Evolutionary conservation across 1,140 invertebrate species (phyloP).

Genomic region (Drosophila santomea): DNA sequence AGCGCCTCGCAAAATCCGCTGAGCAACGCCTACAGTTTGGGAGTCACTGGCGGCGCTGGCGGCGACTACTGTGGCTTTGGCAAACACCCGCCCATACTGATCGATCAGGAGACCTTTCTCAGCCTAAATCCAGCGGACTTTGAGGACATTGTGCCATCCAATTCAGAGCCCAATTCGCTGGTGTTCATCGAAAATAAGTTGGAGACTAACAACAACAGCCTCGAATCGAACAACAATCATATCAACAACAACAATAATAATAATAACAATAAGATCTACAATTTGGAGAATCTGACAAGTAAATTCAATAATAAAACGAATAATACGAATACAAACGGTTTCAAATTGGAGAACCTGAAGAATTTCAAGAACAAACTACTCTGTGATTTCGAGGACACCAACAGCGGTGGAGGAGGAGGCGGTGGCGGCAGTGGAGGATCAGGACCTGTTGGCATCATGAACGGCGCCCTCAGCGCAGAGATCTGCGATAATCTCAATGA

Average conservation of each 20-base stretch:
- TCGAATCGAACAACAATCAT: constrained; percentile 62
- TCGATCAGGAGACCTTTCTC: constrained; percentile 83
- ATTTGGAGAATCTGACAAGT: constrained; percentile 75
- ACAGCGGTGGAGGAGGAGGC: constrained; percentile 7
- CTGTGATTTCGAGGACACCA: constrained; percentile 78
- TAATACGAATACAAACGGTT: constrained; percentile 83
- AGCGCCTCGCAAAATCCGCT: constrained; percentile 69
- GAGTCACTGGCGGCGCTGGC: constrained; percentile 31
- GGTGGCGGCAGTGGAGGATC: background rate
- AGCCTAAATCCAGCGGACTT: constrained; percentile 83
- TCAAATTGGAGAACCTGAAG: constrained; percentile 82
- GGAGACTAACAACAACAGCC: constrained; percentile 65
- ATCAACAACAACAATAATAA: constrained; percentile 28
- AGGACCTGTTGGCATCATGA: constrained; percentile 69
- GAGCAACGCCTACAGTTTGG: constrained; percentile 73
- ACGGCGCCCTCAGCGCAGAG: constrained; percentile 76
- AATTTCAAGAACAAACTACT: constrained; percentile 84
- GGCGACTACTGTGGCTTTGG: constrained; percentile 52
- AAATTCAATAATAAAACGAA: constrained; percentile 83
- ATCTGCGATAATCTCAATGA: constrained; percentile 84
- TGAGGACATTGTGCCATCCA: constrained; percentile 83
- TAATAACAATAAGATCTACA: constrained; percentile 64
- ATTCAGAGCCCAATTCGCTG: constrained; percentile 76
- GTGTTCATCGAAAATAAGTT: constrained; percentile 81
- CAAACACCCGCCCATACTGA: constrained; percentile 75